Evolutionary conservation across 2,113 vertebrate genomes (phyloP).

Genomic region (Pao palembangensis): DNA sequence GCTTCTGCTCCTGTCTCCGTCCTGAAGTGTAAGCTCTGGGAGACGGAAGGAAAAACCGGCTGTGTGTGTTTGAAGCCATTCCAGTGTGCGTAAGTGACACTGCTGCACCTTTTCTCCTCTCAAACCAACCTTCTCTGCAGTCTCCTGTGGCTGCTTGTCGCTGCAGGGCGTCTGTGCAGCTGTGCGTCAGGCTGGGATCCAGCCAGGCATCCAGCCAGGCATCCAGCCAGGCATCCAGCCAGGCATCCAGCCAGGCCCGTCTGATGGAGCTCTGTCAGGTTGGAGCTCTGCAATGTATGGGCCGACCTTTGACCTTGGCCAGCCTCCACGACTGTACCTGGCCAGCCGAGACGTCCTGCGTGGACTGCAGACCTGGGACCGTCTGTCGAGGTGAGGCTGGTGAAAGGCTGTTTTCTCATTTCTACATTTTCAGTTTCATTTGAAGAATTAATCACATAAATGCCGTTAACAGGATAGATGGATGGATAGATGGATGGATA

Average conservation of each 20-base stretch:
- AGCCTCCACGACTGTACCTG: constrained; percentile 68
- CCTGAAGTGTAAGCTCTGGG: constrained; percentile 81
- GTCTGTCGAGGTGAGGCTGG: constrained; percentile 77
- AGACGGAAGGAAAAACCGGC: constrained; percentile 70
- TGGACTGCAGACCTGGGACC: constrained; percentile 75
- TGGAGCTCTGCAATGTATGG: constrained; percentile 79
- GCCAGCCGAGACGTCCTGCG: constrained; percentile 65
- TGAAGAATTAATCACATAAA: too few relatives aligned
- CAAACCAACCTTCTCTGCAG: background rate
- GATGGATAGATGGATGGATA: too few relatives aligned
- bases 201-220: constrained; percentile 47
- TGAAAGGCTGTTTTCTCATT: background rate
- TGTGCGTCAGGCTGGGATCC: constrained; percentile 74
- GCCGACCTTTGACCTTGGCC: constrained; percentile 70
- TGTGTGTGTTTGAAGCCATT: constrained; percentile 88
- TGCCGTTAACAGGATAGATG: too few relatives aligned
- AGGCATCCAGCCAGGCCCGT: constrained; percentile 44
- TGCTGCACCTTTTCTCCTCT: background rate
- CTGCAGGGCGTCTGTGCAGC: constrained; percentile 78
- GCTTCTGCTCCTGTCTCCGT: constrained; percentile 37
- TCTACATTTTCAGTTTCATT: too few relatives aligned
- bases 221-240: constrained; percentile 48
- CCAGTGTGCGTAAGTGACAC: constrained; percentile 83
- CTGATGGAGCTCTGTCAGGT: constrained; percentile 83
- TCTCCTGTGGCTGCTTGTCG: rapidly evolving